Conservation (phyloP, 2,888 invertebrate species). For the Caenorhabditis plicata region DNA sequence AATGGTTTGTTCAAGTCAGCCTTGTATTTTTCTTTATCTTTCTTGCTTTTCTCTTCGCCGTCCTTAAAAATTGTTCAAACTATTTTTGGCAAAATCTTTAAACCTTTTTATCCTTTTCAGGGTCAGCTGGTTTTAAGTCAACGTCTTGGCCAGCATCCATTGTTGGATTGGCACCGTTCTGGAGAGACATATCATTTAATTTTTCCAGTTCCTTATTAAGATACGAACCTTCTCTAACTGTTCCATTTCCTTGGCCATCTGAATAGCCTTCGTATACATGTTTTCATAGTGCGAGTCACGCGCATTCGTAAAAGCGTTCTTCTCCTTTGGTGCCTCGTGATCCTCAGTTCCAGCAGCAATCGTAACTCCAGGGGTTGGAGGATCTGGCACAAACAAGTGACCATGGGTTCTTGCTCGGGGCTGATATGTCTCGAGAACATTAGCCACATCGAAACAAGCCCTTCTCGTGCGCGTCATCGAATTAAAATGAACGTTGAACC, state of each 20-base stretch:
- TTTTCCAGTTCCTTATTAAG: background rate
- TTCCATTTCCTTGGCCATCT: conserved; percentile 51
- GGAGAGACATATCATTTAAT: background rate
- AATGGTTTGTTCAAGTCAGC: conserved; percentile 36
- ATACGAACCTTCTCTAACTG: conserved; percentile 25
- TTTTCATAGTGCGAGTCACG: conserved; percentile 55
- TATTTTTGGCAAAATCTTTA: too few relatives aligned
- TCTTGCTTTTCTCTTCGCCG: conserved; percentile 35
- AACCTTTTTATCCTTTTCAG: conserved; percentile 35
- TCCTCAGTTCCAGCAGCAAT: conserved; percentile 25
- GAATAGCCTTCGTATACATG: conserved; percentile 54
- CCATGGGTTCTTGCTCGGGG: conserved; percentile 54
- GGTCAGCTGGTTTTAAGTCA: conserved; percentile 32
- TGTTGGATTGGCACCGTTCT: conserved; percentile 13
- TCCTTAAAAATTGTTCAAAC: too few relatives aligned
- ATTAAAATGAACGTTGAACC: conserved; percentile 42
- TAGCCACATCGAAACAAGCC: conserved; percentile 57
- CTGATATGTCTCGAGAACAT: conserved; percentile 59
- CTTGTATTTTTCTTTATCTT: conserved; percentile 35
- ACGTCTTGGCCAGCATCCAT: conserved; percentile 9
- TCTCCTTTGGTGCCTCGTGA: conserved; percentile 34
- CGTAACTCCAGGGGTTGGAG: conserved; percentile 38
- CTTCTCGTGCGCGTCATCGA: conserved; percentile 45
- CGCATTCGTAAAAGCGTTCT: conserved; percentile 40
- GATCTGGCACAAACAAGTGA: conserved; percentile 49